Evolutionary conservation across 1,140 invertebrate genomes (phyloP).

Genomic region (Neodiprion fabricii): DNA sequence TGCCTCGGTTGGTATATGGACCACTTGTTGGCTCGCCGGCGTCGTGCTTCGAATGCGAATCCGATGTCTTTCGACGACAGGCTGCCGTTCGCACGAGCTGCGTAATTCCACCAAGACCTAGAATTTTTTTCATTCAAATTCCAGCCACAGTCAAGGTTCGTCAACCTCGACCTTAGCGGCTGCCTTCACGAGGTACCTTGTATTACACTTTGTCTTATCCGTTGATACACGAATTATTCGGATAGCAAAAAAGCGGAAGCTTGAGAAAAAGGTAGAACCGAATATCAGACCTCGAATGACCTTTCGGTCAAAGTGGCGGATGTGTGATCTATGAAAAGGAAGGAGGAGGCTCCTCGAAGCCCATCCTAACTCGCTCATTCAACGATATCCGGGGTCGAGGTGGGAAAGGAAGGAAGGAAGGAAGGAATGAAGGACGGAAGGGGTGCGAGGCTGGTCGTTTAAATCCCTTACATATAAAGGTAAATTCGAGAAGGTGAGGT

Average conservation of each 20-base stretch:
- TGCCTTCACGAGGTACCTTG: too few relatives aligned
- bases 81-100: not conserved
- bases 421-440: not conserved
- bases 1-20: slow-evolving; percentile 50
- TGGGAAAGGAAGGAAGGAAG: not conserved
- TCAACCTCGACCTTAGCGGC: too few relatives aligned
- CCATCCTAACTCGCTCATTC: not conserved
- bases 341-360: too few relatives aligned
- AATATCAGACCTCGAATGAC: too few relatives aligned
- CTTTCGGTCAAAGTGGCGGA: too few relatives aligned
- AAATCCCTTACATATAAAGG: not conserved
- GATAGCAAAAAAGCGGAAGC: too few relatives aligned
- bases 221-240: too few relatives aligned
- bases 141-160: not conserved
- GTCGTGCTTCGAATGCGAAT: slow-evolving; percentile 52
- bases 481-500: slow-evolving; percentile 9
- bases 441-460: not conserved
- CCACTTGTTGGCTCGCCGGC: slow-evolving; percentile 54
- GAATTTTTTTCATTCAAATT: not conserved
- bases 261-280: too few relatives aligned
- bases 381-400: not conserved
- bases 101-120: not conserved
- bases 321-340: too few relatives aligned
- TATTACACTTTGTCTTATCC: too few relatives aligned
- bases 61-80: not conserved